Conservation (phyloP, 2,797 vertebrate species). For the Oreochromis grahami region DNA sequence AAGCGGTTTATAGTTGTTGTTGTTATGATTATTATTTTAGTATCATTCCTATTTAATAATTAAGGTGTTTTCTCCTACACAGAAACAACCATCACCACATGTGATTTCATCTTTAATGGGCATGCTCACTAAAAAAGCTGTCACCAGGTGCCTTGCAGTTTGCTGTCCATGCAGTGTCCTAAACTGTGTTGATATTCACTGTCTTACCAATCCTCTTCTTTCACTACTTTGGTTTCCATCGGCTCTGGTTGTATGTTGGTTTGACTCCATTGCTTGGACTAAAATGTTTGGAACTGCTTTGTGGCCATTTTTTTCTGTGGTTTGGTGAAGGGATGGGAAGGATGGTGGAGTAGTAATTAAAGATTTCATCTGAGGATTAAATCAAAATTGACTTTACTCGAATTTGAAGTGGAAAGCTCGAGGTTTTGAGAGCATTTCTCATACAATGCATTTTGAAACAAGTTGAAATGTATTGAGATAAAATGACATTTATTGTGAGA, state of each 20-base stretch:
- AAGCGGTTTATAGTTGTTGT: constrained; percentile 16
- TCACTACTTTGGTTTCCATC: constrained; percentile 61
- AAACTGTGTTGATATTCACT: constrained; percentile 42
- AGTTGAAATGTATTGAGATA: neutral
- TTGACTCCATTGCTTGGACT: constrained; percentile 64
- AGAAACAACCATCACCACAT: constrained; percentile 65
- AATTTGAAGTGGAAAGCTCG: neutral
- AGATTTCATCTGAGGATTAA: neutral
- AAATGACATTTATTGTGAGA: neutral
- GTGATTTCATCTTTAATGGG: constrained; percentile 66
- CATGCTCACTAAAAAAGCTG: constrained; percentile 69
- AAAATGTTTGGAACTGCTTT: constrained; percentile 25
- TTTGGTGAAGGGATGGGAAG: constrained; percentile 43
- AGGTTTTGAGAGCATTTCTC: neutral
- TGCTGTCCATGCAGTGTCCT: constrained; percentile 59
- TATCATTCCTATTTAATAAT: constrained; percentile 52
- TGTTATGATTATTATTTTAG: constrained; percentile 27
- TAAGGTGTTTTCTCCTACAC: constrained; percentile 59
- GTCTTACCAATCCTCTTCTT: constrained; percentile 50
- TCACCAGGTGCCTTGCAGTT: constrained; percentile 68
- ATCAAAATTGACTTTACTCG: constrained; percentile 1
- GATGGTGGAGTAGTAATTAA: constrained; percentile 10
- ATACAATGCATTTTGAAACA: neutral
- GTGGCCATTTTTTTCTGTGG: constrained; percentile 48
- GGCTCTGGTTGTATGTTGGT: constrained; percentile 62